A percentile compares a stretch with the other conserved stretches of the same genome.
Evolutionary conservation across 2,797 vertebrate genomes (phyloP).

Genomic region (Phoebastria nigripes): DNA sequence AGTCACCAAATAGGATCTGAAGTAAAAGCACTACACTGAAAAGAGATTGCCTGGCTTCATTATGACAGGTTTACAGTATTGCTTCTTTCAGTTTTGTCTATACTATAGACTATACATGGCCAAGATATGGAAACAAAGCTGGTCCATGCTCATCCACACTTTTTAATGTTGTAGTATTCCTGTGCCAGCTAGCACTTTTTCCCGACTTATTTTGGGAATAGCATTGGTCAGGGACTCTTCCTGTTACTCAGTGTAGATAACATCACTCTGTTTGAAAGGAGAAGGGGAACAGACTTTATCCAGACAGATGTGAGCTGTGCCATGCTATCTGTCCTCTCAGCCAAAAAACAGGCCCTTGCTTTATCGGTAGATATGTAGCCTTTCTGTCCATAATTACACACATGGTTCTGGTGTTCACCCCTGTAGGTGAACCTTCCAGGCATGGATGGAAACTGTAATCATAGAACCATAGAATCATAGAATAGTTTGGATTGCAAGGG

Average conservation of each 20-base stretch:
- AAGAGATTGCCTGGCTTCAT: not conserved
- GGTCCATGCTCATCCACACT: not conserved
- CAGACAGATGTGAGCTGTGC: not conserved
- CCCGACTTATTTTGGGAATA: not conserved
- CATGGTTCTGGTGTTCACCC: not conserved
- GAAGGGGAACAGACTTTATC: not conserved
- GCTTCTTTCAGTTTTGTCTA: not conserved
- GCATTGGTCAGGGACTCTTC: not conserved
- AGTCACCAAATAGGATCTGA: not conserved
- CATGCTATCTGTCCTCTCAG: not conserved
- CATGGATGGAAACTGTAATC: not conserved
- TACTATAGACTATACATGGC: not conserved
- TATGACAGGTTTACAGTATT: not conserved
- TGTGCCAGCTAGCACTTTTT: not conserved
- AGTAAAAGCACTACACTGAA: not conserved
- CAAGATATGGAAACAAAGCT: not conserved
- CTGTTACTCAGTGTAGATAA: not conserved
- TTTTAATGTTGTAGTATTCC: not conserved
- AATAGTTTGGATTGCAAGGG: not conserved
- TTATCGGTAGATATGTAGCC: no score
- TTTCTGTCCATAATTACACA: not conserved
- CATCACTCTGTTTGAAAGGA: not conserved
- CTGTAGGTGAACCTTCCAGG: not conserved
- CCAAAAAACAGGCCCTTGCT: not conserved
- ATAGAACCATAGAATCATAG: not conserved